phyloP scores from a whole-genome alignment of 2,797 vertebrate genomes.

The Hemitrygon akajei region DNA sequence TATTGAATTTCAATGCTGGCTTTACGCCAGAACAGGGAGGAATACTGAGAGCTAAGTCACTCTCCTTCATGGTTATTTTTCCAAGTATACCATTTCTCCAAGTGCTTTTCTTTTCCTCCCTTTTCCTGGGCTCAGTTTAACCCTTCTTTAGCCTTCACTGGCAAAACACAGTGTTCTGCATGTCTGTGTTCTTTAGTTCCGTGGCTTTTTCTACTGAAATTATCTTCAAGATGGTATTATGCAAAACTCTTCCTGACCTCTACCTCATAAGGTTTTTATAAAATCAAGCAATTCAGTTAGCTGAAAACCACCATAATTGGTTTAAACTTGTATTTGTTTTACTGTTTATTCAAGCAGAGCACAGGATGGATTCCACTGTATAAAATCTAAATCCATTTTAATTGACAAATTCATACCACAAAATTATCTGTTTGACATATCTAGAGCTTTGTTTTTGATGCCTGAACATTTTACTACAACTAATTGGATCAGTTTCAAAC shows the following conservation, averaged over 20 bases:
- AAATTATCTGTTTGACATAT: no score
- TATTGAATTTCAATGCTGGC: not conserved
- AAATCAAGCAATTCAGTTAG: not conserved
- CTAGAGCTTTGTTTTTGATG: not conserved
- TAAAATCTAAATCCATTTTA: not conserved
- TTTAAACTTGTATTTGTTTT: not conserved
- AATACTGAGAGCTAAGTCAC: not conserved
- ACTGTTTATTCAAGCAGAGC: not conserved
- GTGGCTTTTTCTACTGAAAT: not conserved
- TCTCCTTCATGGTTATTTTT: not conserved
- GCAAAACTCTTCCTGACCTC: not conserved
- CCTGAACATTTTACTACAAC: not conserved
- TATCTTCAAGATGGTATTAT: not conserved
- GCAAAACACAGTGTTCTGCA: no score
- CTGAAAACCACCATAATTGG: not conserved
- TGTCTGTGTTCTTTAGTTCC: not conserved
- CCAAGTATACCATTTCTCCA: not conserved
- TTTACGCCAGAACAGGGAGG: not conserved
- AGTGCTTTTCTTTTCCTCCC: not conserved
- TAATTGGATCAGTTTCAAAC: not conserved
- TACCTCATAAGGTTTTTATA: not conserved
- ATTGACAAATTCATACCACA: not conserved
- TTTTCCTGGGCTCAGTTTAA: not conserved
- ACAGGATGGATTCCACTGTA: not conserved
- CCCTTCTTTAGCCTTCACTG: not conserved